phyloP scores from a whole-genome alignment of 2,113 vertebrate species.

The Protobothrops flavoviridis region DNA sequence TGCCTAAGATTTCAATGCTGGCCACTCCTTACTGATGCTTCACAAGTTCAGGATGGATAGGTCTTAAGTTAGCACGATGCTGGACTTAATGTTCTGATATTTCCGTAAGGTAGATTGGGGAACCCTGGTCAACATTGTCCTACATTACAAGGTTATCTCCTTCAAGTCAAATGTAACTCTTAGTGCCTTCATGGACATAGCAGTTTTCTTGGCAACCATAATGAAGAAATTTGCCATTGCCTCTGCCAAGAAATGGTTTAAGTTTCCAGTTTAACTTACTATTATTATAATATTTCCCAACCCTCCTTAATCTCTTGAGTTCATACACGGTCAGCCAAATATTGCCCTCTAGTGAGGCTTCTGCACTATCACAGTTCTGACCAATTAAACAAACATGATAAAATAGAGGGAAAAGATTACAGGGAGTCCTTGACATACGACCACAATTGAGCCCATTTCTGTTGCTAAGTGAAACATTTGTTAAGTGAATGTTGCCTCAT shows the following conservation, averaged over 20 bases:
- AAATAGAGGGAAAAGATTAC: background rate
- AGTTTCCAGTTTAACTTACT: background rate
- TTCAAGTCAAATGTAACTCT: background rate
- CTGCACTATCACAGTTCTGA: background rate
- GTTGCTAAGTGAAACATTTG: background rate
- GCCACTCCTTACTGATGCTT: background rate
- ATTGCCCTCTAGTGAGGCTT: background rate
- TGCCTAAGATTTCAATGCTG: background rate
- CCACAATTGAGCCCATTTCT: too few species aligned
- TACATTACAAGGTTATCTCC: background rate
- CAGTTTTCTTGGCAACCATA: background rate
- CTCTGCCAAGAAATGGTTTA: background rate
- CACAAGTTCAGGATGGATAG: background rate
- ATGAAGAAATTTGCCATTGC: background rate
- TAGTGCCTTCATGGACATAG: background rate
- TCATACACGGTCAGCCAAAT: background rate
- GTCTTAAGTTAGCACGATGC: background rate
- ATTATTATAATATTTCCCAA: background rate
- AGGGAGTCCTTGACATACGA: too few species aligned
- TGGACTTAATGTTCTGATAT: background rate
- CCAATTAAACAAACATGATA: background rate
- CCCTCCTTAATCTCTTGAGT: background rate
- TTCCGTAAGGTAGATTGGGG: background rate
- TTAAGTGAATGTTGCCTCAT: background rate
- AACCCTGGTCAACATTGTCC: background rate